Base-by-base conservation (phyloP, 1,140 invertebrate species). In the Apolygus lucorum region DNA sequence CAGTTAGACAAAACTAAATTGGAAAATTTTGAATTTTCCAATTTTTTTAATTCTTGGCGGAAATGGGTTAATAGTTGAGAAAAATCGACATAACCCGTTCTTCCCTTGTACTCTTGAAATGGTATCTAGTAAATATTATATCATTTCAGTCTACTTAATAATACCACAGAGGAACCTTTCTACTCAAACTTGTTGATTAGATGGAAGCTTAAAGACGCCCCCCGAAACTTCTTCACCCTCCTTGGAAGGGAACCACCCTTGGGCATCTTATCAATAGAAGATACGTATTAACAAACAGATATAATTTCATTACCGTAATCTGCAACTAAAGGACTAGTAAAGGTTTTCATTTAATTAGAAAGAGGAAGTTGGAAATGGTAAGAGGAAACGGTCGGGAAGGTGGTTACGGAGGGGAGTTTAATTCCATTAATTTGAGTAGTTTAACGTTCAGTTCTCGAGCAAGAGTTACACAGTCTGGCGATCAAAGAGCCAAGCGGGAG, bases 341-440 rank as follows among this genome's bases (percentile, higher is more conserved):
- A 67, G 64, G 64, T 34, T 42, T 67, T 34, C 27, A 67, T 67
- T 67, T 67, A 67, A 67, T 67, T 67, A 67, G 64, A 28, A 42
- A 21, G 28, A 26, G 64, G 24, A 42, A 67, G 64, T 67, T 67
- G 28, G 64, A 34, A 21, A n/a, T n/a, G 64, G 28, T 28, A 59
- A 11, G 54, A 59, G 22, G 54, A 21, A 24, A 24, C 8, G 22
- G 54, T 8, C 13, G 54, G 22, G 13, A 49, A n/a, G n/a, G n/a
- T 8, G 17, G 34, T 49, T 49, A 17, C 8, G 4, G 11, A 59
- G 54, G 22, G 54, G 22, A 59, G 54, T 59, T 28, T 64, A 64
- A 64, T 64, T 64, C 63, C 63, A 64, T 64, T 64, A 64, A 64
- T 64, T 64, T 64, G 63, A 64, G 63, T 64, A 64, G 63, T 64